Conservation (phyloP, 2,888 invertebrate species). For the Pheosia tremula region DNA sequence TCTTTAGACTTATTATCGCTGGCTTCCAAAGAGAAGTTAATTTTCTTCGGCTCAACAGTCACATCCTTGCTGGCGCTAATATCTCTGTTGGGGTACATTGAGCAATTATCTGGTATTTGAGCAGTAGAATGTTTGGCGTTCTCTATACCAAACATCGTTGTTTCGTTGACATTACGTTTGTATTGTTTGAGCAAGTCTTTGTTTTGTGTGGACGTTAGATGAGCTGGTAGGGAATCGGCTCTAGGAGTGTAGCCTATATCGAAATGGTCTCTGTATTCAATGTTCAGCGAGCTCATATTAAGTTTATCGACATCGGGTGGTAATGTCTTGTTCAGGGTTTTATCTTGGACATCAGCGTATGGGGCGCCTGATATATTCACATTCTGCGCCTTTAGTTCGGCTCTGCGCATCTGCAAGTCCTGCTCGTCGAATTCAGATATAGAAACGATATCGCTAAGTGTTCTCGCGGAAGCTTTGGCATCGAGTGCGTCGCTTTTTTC, state of each 20-base stretch:
- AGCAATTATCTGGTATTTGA: constrained; percentile 76
- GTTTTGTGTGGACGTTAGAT: constrained; percentile 73
- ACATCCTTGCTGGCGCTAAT: constrained; percentile 65
- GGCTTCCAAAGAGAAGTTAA: constrained; percentile 72
- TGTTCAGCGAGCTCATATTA: constrained; percentile 70
- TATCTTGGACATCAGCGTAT: constrained; percentile 49
- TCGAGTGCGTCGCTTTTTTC: constrained; percentile 71
- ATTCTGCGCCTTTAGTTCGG: constrained; percentile 69
- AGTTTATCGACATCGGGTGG: constrained; percentile 65
- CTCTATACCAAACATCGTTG: constrained; percentile 68
- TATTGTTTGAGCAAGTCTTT: constrained; percentile 58
- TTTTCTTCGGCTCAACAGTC: constrained; percentile 76
- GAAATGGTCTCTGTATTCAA: constrained; percentile 64
- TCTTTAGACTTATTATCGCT: constrained; percentile 67
- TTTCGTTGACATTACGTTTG: constrained; percentile 77
- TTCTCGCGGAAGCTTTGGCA: constrained; percentile 87
- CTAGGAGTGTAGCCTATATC: constrained; percentile 62
- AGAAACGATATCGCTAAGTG: constrained; percentile 89
- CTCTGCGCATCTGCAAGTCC: constrained; percentile 82
- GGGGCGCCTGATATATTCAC: constrained; percentile 53
- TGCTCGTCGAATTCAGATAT: constrained; percentile 89
- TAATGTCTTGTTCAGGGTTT: constrained; percentile 60
- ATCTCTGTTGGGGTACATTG: constrained; percentile 78
- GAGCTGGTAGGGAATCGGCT: constrained; percentile 71
- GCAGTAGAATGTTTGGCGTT: constrained; percentile 58